A percentile compares a stretch with the other conserved stretches of the same genome.
Evolutionary conservation across 2,113 vertebrate species (phyloP).

Genomic region (Todiramphus saurophagus): DNA sequence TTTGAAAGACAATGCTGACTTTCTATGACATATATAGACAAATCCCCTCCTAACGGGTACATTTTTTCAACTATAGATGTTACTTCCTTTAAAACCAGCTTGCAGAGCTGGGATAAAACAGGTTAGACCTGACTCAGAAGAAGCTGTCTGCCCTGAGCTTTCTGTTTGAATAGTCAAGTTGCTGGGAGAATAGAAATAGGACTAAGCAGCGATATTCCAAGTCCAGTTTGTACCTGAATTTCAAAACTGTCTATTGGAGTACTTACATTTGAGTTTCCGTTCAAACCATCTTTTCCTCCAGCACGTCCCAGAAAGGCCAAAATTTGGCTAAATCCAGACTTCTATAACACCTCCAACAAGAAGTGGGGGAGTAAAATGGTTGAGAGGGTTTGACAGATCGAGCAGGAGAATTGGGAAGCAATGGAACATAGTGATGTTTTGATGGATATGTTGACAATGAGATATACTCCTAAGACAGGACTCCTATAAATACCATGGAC

Average conservation of each 20-base stretch:
- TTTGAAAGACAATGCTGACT: not conserved
- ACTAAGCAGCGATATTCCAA: not conserved
- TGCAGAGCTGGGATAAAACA: not conserved
- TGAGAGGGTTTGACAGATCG: not conserved
- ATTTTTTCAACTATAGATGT: not conserved
- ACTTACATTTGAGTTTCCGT: not conserved
- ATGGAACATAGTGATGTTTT: not conserved
- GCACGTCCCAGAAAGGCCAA: not conserved
- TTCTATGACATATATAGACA: not conserved
- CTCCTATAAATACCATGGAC: not conserved
- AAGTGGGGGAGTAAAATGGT: not conserved
- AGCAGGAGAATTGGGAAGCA: not conserved
- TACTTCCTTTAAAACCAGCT: not conserved
- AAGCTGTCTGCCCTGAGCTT: not conserved
- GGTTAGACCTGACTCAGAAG: not conserved
- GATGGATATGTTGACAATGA: not conserved
- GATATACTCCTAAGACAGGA: not conserved
- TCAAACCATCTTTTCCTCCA: not conserved
- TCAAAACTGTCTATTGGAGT: not conserved
- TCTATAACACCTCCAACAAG: not conserved
- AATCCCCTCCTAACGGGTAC: not conserved
- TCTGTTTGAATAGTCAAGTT: not conserved
- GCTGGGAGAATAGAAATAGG: not conserved
- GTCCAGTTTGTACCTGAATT: not conserved
- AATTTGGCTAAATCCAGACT: not conserved